Percentiles rank a stretch among this genome's conserved stretches.
phyloP scores from a whole-genome alignment of 2,797 vertebrate genomes.

The Myotis vivesi region DNA sequence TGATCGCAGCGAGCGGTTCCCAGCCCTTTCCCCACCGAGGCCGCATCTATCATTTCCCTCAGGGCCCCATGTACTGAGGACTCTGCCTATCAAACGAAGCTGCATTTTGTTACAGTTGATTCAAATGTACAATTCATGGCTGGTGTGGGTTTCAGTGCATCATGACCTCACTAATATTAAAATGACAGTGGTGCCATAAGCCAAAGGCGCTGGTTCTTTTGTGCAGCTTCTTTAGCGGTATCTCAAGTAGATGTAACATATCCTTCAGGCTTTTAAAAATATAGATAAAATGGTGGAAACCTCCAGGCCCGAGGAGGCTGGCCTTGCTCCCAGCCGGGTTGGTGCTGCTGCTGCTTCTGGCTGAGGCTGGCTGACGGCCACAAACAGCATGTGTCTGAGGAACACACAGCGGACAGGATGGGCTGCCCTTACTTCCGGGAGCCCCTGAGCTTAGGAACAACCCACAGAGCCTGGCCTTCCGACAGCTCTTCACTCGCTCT shows the following conservation, averaged over 20 bases:
- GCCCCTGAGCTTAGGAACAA: neutral
- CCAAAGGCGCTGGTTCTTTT: neutral
- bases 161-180: neutral
- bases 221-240: neutral
- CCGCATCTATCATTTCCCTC: neutral
- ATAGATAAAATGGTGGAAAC: neutral
- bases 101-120: neutral
- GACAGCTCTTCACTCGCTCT: neutral
- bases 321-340: neutral
- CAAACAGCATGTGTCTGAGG: neutral
- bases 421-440: neutral
- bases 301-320: neutral
- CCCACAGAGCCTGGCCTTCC: neutral
- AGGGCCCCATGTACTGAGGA: neutral
- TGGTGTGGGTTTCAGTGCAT: neutral
- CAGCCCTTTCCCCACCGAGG: neutral
- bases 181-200: neutral
- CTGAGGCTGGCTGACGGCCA: neutral
- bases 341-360: neutral
- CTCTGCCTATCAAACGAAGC: neutral
- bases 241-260: neutral
- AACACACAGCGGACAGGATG: neutral
- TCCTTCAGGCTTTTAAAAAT: neutral
- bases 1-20: neutral
- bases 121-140: neutral